Evolutionary conservation across 2,888 invertebrate species (phyloP), one percentile per base, ranked within the genome.

Genomic region (Drosophila yooni): DNA sequence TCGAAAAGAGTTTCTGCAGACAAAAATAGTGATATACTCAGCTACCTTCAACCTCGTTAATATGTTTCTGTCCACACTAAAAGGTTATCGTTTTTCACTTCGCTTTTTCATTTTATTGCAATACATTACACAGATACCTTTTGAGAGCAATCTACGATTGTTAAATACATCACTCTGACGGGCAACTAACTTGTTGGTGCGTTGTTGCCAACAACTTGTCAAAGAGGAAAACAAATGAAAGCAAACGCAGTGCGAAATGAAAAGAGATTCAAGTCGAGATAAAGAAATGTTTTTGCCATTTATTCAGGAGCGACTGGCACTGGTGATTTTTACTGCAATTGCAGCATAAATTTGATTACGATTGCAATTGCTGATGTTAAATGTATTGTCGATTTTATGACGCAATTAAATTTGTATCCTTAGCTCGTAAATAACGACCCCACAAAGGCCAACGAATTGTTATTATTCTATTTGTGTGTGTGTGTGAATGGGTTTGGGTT

Each of bases 361-460:
- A 74, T 84, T 81, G 74, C 83, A 88, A 74, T 82, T 64, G 74
- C 53, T 57, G 69, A 69, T 70, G 73, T 71, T 57, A 53, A 79
- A 67, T 76, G 73, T 71, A 65, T 65, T 65, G 67, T 57, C 58
- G 54, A 70, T 82, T 90, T 83, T 58, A 88, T 83, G 81, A 62
- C 61, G 62, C 77, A 83, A 89, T 88, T 86, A 89, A 90, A 90
- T 68, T 65, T 64, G 73, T 70, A 53, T 52, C 52, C 21, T 66
- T 10, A 33, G 62, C 81, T 59, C 76, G 70, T 80, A 76, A 76
- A 82, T 73, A 51, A 76, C 58, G 33, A 31, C 27, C n/a, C 8
- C 10, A 53, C 53, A 71, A 61, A 54, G 60, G 43, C 10, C 53
- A 59, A 15, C 10, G 43, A 57, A 40, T 50, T 40, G 15, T 51